Evolutionary conservation across 2,113 vertebrate genomes (phyloP).

Genomic region (Poeciliopsis retropinna): DNA sequence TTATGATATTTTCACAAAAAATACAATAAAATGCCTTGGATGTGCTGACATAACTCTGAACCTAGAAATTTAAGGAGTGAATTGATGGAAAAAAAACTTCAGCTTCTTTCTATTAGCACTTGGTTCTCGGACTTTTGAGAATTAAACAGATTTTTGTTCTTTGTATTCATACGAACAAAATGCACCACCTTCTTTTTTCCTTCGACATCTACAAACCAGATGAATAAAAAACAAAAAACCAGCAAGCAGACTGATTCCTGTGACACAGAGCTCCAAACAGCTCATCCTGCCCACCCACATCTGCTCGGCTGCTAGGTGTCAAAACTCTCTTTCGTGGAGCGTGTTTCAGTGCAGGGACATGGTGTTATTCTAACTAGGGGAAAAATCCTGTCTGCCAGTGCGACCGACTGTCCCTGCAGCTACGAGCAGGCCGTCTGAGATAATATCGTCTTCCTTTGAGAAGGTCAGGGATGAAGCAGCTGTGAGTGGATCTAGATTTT

Average conservation of each 20-base stretch:
- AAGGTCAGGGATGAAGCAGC: conserved; percentile 6
- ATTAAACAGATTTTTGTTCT: too few relatives aligned
- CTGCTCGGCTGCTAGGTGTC: conserved; percentile 41
- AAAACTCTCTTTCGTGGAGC: conserved; percentile 38
- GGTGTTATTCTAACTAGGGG: conserved; percentile 53
- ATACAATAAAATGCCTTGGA: too few relatives aligned
- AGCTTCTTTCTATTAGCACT: too few relatives aligned
- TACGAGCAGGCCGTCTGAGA: conserved; percentile 20
- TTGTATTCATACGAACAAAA: too few relatives aligned
- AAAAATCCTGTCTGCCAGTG: conserved; percentile 18
- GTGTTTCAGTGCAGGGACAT: conserved; percentile 48
- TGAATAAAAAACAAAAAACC: background rate
- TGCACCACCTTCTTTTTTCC: background rate
- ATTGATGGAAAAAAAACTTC: too few relatives aligned
- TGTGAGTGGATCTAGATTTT: conserved; percentile 1
- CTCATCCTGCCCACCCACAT: conserved; percentile 36
- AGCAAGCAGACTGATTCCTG: conserved; percentile 24
- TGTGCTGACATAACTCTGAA: too few relatives aligned
- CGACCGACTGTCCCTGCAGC: conserved; percentile 13
- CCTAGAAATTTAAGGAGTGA: too few relatives aligned
- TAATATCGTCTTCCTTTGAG: background rate
- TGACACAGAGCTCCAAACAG: conserved; percentile 33
- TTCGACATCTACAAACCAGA: conserved; percentile 17
- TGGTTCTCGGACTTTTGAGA: too few relatives aligned
- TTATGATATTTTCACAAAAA: too few relatives aligned